Evolutionary conservation across 2,888 invertebrate genomes (phyloP).

Genomic region (Brenthis ino): DNA sequence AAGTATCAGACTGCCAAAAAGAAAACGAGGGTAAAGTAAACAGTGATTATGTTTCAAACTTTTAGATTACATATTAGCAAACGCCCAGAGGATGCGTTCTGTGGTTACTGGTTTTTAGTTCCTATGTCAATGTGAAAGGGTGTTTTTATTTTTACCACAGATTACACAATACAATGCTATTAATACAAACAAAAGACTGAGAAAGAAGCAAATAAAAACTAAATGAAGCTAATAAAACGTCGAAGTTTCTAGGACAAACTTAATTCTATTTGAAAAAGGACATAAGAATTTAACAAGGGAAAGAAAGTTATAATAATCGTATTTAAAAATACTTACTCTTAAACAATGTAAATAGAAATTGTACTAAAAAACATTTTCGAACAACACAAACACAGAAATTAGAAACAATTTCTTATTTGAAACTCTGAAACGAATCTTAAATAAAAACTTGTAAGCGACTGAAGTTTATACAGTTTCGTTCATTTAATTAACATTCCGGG

Average conservation of each 20-base stretch:
- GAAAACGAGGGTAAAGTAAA: slow-evolving; percentile 37
- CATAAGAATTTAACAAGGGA: no score
- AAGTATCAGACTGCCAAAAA: slow-evolving; percentile 57
- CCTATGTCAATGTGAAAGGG: no score
- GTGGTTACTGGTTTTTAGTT: no score
- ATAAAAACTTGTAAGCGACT: slow-evolving; percentile 50
- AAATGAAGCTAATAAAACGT: no score
- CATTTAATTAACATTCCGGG: slow-evolving; percentile 73
- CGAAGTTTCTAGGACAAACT: no score
- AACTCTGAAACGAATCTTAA: slow-evolving; percentile 51
- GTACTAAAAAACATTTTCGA: neutral
- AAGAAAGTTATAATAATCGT: no score
- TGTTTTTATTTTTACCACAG: no score
- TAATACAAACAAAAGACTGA: no score
- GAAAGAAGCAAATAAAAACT: no score
- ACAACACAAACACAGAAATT: slow-evolving; percentile 17
- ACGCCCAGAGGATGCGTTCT: neutral
- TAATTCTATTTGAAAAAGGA: no score
- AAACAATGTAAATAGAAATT: neutral
- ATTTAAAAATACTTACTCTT: no score
- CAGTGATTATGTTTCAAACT: slow-evolving; percentile 23
- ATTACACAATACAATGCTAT: no score
- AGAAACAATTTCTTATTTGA: slow-evolving; percentile 31
- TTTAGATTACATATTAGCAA: slow-evolving; percentile 20
- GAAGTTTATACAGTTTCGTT: slow-evolving; percentile 59